Evolutionary conservation across 2,113 vertebrate genomes (phyloP).

Genomic region (Sorex araneus): DNA sequence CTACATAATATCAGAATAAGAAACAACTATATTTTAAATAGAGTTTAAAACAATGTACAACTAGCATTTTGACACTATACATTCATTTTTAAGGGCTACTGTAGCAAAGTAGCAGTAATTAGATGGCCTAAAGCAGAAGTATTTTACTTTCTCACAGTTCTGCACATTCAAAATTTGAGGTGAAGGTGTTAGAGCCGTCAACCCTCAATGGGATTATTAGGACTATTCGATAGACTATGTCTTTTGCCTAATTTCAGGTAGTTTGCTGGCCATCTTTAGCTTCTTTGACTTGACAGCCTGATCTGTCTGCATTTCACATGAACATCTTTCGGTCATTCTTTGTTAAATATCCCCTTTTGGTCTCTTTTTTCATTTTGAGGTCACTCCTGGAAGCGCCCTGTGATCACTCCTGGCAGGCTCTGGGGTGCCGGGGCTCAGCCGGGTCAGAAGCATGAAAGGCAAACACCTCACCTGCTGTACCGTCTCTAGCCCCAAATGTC

Average conservation of each 20-base stretch:
- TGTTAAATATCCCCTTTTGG: too few relatives aligned
- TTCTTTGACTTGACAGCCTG: background rate
- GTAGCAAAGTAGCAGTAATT: background rate
- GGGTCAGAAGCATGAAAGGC: too few relatives aligned
- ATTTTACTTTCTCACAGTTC: background rate
- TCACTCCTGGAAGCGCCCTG: too few relatives aligned
- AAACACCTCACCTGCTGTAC: too few relatives aligned
- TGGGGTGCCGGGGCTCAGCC: too few relatives aligned
- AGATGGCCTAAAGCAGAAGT: background rate
- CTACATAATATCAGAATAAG: background rate
- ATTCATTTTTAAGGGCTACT: background rate
- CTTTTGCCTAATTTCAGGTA: background rate
- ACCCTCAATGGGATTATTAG: background rate
- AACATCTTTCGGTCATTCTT: background rate
- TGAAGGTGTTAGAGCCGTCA: background rate
- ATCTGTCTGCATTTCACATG: background rate
- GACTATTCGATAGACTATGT: background rate
- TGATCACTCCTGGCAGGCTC: too few relatives aligned
- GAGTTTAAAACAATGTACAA: background rate
- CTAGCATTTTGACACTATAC: background rate
- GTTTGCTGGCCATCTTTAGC: background rate
- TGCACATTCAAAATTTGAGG: background rate
- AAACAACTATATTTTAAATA: constrained; percentile 5
- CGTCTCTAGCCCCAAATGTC: background rate
- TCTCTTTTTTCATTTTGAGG: too few relatives aligned